phyloP scores from a whole-genome alignment of 1,140 invertebrate species.

The Myzus persicae region DNA sequence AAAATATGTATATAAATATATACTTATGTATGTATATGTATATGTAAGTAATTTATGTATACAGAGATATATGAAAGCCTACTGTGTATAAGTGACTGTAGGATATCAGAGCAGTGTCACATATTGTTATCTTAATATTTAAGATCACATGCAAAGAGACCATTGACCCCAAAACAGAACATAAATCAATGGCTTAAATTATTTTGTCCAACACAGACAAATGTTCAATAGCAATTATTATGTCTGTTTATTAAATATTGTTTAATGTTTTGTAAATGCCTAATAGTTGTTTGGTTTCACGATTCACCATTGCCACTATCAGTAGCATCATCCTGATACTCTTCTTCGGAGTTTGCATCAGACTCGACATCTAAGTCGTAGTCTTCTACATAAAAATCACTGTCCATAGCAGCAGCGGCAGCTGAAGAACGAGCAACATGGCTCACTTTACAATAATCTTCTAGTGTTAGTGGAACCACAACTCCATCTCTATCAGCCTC shows the following conservation, averaged over 20 bases:
- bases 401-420: constrained; percentile 79
- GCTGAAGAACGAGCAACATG: constrained; percentile 82
- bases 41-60: neutral
- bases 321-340: constrained; percentile 72
- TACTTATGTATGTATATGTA: neutral
- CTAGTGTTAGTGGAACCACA: constrained; percentile 93
- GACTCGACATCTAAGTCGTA: constrained; percentile 77
- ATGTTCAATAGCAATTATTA: constrained; percentile 21
- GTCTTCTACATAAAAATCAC: constrained; percentile 93
- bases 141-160: constrained; percentile 52
- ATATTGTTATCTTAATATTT: neutral
- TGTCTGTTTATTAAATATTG: constrained; percentile 24
- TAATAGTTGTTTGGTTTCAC: constrained; percentile 59
- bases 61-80: neutral
- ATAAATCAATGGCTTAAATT: constrained; percentile 37
- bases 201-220: constrained; percentile 35
- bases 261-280: constrained; percentile 27
- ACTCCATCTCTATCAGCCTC: constrained; percentile 98
- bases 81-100: constrained; percentile 41
- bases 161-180: constrained; percentile 19
- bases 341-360: constrained; percentile 73
- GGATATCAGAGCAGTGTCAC: constrained; percentile 30
- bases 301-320: constrained; percentile 81
- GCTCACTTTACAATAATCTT: constrained; percentile 95
- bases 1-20: constrained; percentile 9